Evolutionary conservation across 2,113 vertebrate species (phyloP), one percentile per base, ranked within the genome.

Genomic region (Nansenia antarctica): DNA sequence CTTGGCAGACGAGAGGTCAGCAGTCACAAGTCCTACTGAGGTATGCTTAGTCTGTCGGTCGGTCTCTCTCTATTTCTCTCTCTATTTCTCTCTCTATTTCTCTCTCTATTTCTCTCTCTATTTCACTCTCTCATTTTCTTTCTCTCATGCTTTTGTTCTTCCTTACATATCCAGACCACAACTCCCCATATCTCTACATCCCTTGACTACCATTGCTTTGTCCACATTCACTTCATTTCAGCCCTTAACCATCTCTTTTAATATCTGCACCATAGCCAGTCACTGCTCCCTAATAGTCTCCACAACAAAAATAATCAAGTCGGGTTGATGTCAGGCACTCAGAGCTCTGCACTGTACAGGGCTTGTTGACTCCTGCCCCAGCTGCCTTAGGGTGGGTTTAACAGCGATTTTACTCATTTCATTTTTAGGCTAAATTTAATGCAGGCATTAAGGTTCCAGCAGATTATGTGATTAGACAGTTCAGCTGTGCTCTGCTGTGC

Each of bases 361-460:
- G 65, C 73, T 58, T 70, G 58, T 65, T 0, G 6, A 9, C 5
- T 14, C 73, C 57, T 72, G 62, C 72, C 77, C 62, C 62, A 72
- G 62, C 78, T 82, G 72, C 78, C 72, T 68, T 54, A 12, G 69
- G 63, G 42, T 42, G 35, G 61, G 49, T 58, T 78, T 77, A 72
- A 65, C 20, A 47, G 70, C 62, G 71, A 74, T 83, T 83, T 79
- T 77, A 74, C 79, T 79, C 72, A 82, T 82, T 68, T 68, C 34
- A 45, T 68, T 63, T 45, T 7, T 77, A 72, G 31, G 65, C 74
- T 72, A 65, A 34, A 83, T 81, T 77, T 83, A 78, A 87, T 80
- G 65, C 67, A 34, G 12, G 76, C 62, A 86, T 88, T 83, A 79
- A 80, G 70, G 77, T 77, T 86, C 70, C 69, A 65, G 64, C 59